Conservation (phyloP, 2,888 invertebrate genomes). For the Luffia ferchaultella region DNA sequence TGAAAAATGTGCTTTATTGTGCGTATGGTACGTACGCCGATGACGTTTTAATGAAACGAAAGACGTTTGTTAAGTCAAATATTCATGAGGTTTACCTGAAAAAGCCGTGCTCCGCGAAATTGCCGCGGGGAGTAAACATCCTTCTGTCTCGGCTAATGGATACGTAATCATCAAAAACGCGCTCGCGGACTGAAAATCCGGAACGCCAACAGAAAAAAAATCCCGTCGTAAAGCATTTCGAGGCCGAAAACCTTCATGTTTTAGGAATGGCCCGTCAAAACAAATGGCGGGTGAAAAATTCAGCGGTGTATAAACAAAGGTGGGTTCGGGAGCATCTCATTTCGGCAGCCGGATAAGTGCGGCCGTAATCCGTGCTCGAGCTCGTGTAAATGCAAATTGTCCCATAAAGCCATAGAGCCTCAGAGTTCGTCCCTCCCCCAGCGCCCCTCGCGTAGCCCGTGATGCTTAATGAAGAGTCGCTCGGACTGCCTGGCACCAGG, state of each 20-base stretch:
- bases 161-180: conserved; percentile 27
- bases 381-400: conserved; percentile 67
- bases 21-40: no score
- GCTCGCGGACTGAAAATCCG: conserved; percentile 29
- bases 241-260: conserved; percentile 36
- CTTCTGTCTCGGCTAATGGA: conserved; percentile 4
- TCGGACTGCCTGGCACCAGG: conserved; percentile 18
- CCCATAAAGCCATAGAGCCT: conserved; percentile 56
- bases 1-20: no score
- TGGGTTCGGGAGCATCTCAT: conserved; percentile 42
- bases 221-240: conserved; percentile 36
- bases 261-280: conserved; percentile 49
- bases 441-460: conserved; percentile 22
- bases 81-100: conserved; percentile 2
- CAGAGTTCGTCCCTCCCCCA: conserved; percentile 23
- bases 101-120: not conserved
- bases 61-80: not conserved
- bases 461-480: conserved; percentile 55
- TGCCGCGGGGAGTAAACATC: conserved; percentile 1
- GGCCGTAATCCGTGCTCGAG: conserved; percentile 59
- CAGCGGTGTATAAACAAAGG: conserved; percentile 55
- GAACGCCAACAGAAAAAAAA: conserved; percentile 20
- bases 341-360: conserved; percentile 59
- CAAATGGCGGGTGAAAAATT: conserved; percentile 57
- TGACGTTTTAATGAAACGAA: not conserved